Evolutionary conservation across 2,797 vertebrate genomes (phyloP).

Genomic region (Trichosurus vulpecula): DNA sequence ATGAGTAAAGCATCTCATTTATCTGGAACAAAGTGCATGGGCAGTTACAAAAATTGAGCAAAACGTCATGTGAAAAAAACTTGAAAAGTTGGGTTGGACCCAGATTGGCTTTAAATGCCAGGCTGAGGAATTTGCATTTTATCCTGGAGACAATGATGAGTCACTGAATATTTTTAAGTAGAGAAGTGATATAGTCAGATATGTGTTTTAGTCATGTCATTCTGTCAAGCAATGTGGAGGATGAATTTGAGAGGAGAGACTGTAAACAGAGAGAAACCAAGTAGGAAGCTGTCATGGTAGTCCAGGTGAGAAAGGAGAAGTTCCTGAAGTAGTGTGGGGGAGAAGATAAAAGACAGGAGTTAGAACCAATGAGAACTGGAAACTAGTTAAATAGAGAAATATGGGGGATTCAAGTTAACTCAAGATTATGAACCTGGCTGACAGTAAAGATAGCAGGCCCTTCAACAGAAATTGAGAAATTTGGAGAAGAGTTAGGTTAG

Average conservation of each 20-base stretch:
- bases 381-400: conserved; percentile 5
- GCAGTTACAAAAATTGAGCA: background rate
- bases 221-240: background rate
- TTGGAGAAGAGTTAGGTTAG: conserved; percentile 31
- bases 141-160: too few species aligned
- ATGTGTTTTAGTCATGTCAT: background rate
- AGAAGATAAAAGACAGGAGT: conserved; percentile 5
- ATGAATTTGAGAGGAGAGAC: background rate
- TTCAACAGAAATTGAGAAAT: conserved; percentile 4
- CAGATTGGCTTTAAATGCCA: background rate
- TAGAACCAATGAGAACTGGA: background rate
- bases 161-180: background rate
- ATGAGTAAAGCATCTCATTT: background rate
- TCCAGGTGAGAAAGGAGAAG: conserved; percentile 5
- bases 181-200: background rate
- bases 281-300: background rate
- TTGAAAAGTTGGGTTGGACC: background rate
- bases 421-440: background rate
- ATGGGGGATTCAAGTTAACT: background rate
- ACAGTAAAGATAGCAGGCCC: background rate
- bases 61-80: background rate
- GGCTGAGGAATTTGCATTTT: background rate
- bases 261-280: background rate
- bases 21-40: background rate
- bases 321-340: background rate